Base-by-base conservation (phyloP, 2,113 vertebrate genomes). In the Lates calcarifer region DNA sequence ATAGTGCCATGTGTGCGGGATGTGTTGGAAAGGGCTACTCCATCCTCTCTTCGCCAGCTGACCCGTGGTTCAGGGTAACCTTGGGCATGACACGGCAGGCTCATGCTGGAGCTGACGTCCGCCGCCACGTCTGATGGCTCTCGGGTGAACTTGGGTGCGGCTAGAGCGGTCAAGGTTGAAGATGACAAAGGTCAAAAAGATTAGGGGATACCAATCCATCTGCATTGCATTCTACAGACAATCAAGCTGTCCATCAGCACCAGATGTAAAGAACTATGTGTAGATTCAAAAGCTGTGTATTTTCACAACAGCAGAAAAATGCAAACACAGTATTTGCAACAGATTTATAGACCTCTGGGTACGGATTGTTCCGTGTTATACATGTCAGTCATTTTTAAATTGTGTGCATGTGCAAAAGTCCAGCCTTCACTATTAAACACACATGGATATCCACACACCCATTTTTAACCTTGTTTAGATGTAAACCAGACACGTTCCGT, bases 51-150 rank as follows among this genome's bases (percentile, higher is more conserved):
- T 74, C 86, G 91, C 98, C 98, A 99, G 22, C 89, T 95, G 77
- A 99, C 77, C 84, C 94, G 94, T 22, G 98, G 97, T 28, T 96
- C 95, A 3, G 98, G 98, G 76, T 97, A 94, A 15, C 97, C 98
- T 71, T 95, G 93, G 33, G 92, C 96, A 0, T 93, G 93, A 90
- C 98, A 99, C 0, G 86, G 84, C 57, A 99, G 88, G 0, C 95
- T 98, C 89, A 96, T 80, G 5, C 97, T 97, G 39, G 96, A 96
- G 75, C 97, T 96, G 37, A 99, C 96, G 89, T 99, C 97, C 0
- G 79, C 82, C 0, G 95, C 95, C 28, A 96, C 87, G 0, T 99
- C 96, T 3, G 67, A 74, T 0, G 97, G 98, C 62, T 96, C 94
- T 78, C 94, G 94, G 0, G 93, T 96, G 90, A 99, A 98, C 87